phyloP scores from a whole-genome alignment of 1,140 invertebrate genomes.

The Meloidogyne exigua region DNA sequence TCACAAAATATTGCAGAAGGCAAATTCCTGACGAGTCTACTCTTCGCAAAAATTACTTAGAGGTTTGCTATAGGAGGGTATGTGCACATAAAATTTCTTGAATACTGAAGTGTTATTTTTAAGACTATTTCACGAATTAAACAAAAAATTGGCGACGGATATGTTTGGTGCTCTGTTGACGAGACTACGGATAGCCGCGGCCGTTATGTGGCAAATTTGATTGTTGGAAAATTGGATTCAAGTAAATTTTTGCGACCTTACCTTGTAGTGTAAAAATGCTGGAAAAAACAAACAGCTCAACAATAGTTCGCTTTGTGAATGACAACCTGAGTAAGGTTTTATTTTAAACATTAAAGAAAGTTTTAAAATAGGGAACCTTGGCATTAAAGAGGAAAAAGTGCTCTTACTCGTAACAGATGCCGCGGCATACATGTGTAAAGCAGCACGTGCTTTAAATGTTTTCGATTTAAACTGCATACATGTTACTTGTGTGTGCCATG shows the following conservation, averaged over 20 bases:
- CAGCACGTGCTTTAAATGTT: neutral
- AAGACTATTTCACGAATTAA: slow-evolving; percentile 9
- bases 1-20: slow-evolving; percentile 6
- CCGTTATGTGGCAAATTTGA: slow-evolving; percentile 8
- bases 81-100: too few relatives aligned
- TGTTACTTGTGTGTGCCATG: neutral
- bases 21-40: neutral
- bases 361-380: too few relatives aligned
- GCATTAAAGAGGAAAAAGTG: neutral
- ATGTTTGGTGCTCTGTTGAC: neutral
- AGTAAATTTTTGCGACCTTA: neutral
- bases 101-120: too few relatives aligned
- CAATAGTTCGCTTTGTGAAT: slow-evolving; percentile 10
- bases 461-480: too few relatives aligned
- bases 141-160: neutral
- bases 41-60: slow-evolving; percentile 1
- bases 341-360: too few relatives aligned
- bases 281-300: neutral
- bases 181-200: slow-evolving; percentile 12
- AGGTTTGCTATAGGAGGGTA: too few relatives aligned
- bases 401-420: neutral
- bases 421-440: neutral
- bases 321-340: neutral
- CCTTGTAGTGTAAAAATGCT: neutral
- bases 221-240: neutral